Evolutionary conservation across 2,888 invertebrate genomes (phyloP).

Genomic region (Chloroclystis v-ata): DNA sequence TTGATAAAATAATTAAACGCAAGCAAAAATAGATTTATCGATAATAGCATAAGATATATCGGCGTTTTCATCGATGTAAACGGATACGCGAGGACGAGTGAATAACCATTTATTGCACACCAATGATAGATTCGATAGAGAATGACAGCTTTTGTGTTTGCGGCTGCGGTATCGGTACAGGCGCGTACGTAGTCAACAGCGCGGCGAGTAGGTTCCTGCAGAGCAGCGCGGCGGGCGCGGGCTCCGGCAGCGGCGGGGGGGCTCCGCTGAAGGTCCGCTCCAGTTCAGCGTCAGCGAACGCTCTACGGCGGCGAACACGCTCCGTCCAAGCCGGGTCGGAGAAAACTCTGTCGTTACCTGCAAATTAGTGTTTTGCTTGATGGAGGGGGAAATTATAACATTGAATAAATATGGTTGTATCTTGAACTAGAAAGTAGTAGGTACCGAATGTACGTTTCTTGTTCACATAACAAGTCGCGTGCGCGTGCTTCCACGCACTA

Average conservation of each 20-base stretch:
- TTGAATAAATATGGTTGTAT: too few species aligned
- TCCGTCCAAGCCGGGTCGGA: slow-evolving; percentile 71
- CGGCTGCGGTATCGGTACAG: slow-evolving; percentile 47
- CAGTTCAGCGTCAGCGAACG: slow-evolving; percentile 84
- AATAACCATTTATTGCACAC: slow-evolving; percentile 71
- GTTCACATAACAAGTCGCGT: too few species aligned
- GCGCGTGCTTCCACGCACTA: too few species aligned
- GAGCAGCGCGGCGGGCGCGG: slow-evolving; percentile 53
- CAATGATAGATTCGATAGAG: slow-evolving; percentile 85
- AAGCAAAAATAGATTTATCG: too few species aligned
- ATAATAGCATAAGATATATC: too few species aligned
- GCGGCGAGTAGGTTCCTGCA: slow-evolving; percentile 73
- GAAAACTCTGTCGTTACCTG: slow-evolving; percentile 44
- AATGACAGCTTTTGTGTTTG: slow-evolving; percentile 72
- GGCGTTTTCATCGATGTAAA: too few species aligned
- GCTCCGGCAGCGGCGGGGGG: slow-evolving; percentile 27
- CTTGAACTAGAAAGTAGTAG: too few species aligned
- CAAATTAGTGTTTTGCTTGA: not conserved
- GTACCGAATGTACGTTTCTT: too few species aligned
- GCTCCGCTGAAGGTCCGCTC: slow-evolving; percentile 63
- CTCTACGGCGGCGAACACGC: slow-evolving; percentile 74
- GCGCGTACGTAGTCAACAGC: slow-evolving; percentile 58
- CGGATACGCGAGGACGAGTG: too few species aligned
- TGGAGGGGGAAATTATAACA: not conserved
- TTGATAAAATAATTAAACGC: too few species aligned